Percentiles rank a stretch among this genome's conserved stretches.
These are phyloP conservation scores for Himalopsyche anomala DNA, from an alignment of 2,888 invertebrate genomes.

Conservation along the genomic window DNA sequence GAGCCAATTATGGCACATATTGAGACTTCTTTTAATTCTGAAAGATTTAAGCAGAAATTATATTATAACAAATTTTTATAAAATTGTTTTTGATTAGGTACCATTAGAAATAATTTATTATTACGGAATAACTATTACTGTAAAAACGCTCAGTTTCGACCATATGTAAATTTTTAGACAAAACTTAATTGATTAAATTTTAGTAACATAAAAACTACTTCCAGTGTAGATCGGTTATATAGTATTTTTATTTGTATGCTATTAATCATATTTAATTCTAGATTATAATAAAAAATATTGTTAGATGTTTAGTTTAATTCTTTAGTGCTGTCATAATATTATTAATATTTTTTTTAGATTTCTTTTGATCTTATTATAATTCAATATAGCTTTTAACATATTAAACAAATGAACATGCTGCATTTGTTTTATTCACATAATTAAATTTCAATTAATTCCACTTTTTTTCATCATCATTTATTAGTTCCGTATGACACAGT, in stretches of 20 bases:
- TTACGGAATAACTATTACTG: background rate
- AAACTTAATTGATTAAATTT: constrained; percentile 19
- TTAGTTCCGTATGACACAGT: no score
- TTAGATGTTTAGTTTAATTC: constrained; percentile 15
- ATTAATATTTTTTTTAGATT: no score
- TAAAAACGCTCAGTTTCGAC: constrained; percentile 13
- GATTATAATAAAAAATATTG: background rate
- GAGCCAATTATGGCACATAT: no score
- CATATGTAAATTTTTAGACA: constrained; percentile 22
- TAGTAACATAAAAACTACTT: constrained; percentile 12
- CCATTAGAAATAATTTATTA: constrained; percentile 13
- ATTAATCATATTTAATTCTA: constrained; percentile 6
- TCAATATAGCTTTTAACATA: no score
- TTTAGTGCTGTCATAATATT: background rate
- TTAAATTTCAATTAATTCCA: no score
- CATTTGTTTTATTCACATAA: no score
- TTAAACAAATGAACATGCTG: no score
- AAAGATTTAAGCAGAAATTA: no score
- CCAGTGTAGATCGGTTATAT: background rate
- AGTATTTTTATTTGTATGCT: constrained; percentile 36
- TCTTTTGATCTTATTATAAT: no score
- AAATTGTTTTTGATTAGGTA: background rate
- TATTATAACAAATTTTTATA: no score
- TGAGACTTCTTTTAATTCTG: no score
- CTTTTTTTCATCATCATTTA: no score